A percentile compares a stretch with the other conserved stretches of the same genome.
phyloP scores from a whole-genome alignment of 2,888 invertebrate species.

The Villa cingulata region DNA sequence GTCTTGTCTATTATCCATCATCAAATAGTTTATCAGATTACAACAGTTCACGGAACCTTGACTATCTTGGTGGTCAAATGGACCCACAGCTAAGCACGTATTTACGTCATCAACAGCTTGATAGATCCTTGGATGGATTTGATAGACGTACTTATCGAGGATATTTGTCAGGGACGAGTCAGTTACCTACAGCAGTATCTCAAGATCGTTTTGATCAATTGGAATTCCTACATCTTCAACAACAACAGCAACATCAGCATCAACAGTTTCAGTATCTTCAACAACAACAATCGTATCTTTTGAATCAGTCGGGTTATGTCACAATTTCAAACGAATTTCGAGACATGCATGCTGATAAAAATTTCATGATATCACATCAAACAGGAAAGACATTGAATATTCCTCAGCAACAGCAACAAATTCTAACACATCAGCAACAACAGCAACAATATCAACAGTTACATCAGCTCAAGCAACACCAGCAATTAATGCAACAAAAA shows the following conservation, averaged over 20 bases:
- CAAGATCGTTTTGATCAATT: slow-evolving; percentile 12
- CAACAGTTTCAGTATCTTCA: slow-evolving; percentile 12
- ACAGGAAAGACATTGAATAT: slow-evolving; percentile 1
- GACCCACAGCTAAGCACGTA: slow-evolving; percentile 1
- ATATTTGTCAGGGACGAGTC: neutral
- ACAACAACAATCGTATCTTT: slow-evolving; percentile 14
- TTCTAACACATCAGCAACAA: slow-evolving; percentile 7
- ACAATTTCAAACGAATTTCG: slow-evolving; percentile 23
- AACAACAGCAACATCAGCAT: slow-evolving; percentile 12
- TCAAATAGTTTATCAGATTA: slow-evolving; percentile 38
- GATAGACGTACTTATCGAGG: slow-evolving; percentile 1
- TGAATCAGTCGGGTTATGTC: slow-evolving; percentile 16
- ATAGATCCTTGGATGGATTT: slow-evolving; percentile 1
- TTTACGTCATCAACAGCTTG: slow-evolving; percentile 1
- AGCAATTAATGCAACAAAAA: slow-evolving; percentile 8
- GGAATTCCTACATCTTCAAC: slow-evolving; percentile 6
- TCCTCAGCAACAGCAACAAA: slow-evolving; percentile 8
- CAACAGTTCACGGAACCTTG: slow-evolving; percentile 29
- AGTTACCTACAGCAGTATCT: slow-evolving; percentile 10
- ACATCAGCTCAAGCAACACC: slow-evolving; percentile 22
- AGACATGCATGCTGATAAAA: slow-evolving; percentile 25
- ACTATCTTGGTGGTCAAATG: slow-evolving; percentile 20
- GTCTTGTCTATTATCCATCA: slow-evolving; percentile 65
- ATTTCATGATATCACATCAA: slow-evolving; percentile 20
- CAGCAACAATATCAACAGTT: slow-evolving; percentile 9